Evolutionary conservation across 2,888 invertebrate species (phyloP), one percentile per base, ranked within the genome.

Genomic region (Drosophila hamatofila): DNA sequence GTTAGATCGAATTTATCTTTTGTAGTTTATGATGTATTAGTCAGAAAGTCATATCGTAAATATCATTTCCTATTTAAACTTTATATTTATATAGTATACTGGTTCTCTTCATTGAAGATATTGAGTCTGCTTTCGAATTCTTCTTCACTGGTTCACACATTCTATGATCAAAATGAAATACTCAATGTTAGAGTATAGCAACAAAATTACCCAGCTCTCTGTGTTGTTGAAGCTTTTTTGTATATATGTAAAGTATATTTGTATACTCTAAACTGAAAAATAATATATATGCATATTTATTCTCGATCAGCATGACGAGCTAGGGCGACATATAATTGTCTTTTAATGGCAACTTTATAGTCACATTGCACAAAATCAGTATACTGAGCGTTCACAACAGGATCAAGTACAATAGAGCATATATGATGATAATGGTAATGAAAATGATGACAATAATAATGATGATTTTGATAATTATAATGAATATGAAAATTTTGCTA

Each of bases 201-300:
- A 9, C 7, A 21, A 51, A 51, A 21, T 51, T 33, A 18, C 21
- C 14, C 33, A 39, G 64, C 57, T 78, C 67, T 78, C 65, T 58
- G 46, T 49, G 27, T 16, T 25, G 25, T 18, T 12, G 41, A 12
- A 23, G 25, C 35, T 37, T 16, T 9, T 48, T 30, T 23, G 35
- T 18, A 33, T 49, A 30, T 1, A 33, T 16, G 25, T 16, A 25
- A 9, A 8, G 44, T n/a, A 46, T 30, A 49, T n/a, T 49, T 49
- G 23, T 25, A 18, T 49, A 30, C 18, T 18, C 18, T 30, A n/a
- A n/a, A n/a, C n/a, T n/a, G n/a, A n/a, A n/a, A n/a, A n/a, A n/a
- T n/a, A n/a, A 46, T 9, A 48, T 48, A 48, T 30, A 14, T 14
- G 21, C 12, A 46, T 46, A 46, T 16, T 16, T 25, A 48, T 18